Evolutionary conservation across 2,797 vertebrate species (phyloP), one percentile per base, ranked within the genome.

Genomic region (Gastrophryne carolinensis): DNA sequence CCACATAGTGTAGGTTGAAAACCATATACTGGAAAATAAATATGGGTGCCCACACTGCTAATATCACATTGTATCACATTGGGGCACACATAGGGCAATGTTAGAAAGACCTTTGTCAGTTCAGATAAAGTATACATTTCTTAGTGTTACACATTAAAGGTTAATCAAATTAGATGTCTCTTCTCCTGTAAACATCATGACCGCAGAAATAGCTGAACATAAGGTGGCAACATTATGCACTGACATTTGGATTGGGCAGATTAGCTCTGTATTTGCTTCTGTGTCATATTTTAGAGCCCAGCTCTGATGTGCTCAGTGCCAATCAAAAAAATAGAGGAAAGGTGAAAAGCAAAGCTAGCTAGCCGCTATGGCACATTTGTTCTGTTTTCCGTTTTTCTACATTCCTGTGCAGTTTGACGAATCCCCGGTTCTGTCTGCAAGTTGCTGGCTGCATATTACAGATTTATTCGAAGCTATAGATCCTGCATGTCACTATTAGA

Each of bases 151-250:
- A 27, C 21, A 53, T 19, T 5, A 30, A 75, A 75, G 44, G 73
- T 75, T 75, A 75, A 75, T 69, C 29, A 56, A 75, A 74, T 65
- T 58, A 34, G 72, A 66, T 62, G 27, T 32, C 11, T 30, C 35
- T n/a, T 75, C 12, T 30, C 54, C 30, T 19, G 21, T 26, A 58
- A 34, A 75, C 64, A 52, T 68, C 12, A 19, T 39, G 30, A 39
- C 56, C 34, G 41, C 30, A 68, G 57, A 58, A 50, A 50, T 11
- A 19, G 29, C 23, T 58, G 30, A 23, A 72, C 12, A 30, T 19
- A 9, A 35, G 27, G 34, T 44, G 62, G 37, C 57, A 23, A 57
- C 37, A 54, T 60, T 75, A 21, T 29, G 21, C 60, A 41, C n/a
- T 68, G 65, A 53, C 64, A 75, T 69, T 69, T 75, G 35, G 19